Conservation (phyloP, 2,888 invertebrate genomes). For the Drosophila acutilabella region DNA sequence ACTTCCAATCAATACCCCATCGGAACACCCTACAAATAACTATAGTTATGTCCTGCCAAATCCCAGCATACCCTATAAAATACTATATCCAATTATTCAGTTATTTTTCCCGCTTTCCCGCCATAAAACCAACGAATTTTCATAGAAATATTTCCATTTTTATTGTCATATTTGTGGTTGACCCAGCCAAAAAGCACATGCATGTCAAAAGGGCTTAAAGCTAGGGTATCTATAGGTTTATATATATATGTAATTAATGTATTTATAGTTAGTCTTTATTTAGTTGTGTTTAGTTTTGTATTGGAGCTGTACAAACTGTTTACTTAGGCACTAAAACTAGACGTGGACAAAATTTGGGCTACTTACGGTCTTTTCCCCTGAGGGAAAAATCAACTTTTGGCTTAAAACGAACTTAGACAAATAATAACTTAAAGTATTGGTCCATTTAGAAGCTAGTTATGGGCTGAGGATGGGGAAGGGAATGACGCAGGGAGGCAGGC, state of each 20-base stretch:
- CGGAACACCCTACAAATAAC: too few relatives aligned
- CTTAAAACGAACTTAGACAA: slow-evolving; percentile 18
- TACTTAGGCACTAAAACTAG: slow-evolving; percentile 18
- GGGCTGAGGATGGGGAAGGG: not conserved
- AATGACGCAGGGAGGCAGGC: not conserved
- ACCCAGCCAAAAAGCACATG: slow-evolving; percentile 54
- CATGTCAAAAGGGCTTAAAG: slow-evolving; percentile 42
- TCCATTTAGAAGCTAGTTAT: slow-evolving; percentile 24
- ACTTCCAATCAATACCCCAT: too few relatives aligned
- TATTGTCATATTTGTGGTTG: slow-evolving; percentile 42
- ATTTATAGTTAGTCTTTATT: slow-evolving; percentile 22
- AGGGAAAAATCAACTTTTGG: slow-evolving; percentile 9
- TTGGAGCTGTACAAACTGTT: slow-evolving; percentile 41
- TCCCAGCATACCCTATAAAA: not conserved
- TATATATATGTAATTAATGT: slow-evolving; percentile 9
- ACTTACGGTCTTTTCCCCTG: slow-evolving; percentile 4
- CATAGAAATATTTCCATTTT: slow-evolving; percentile 29
- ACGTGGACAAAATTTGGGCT: slow-evolving; percentile 4
- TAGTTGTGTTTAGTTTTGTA: slow-evolving; percentile 29
- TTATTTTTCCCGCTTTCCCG: not conserved
- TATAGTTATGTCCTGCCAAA: too few relatives aligned
- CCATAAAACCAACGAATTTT: not conserved
- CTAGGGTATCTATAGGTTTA: slow-evolving; percentile 12
- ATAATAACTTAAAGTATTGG: slow-evolving; percentile 16
- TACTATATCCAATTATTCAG: not conserved